Percentiles rank a stretch among this genome's conserved stretches.
Conservation (phyloP, 2,888 invertebrate genomes). For the Aplocera efformata region DNA sequence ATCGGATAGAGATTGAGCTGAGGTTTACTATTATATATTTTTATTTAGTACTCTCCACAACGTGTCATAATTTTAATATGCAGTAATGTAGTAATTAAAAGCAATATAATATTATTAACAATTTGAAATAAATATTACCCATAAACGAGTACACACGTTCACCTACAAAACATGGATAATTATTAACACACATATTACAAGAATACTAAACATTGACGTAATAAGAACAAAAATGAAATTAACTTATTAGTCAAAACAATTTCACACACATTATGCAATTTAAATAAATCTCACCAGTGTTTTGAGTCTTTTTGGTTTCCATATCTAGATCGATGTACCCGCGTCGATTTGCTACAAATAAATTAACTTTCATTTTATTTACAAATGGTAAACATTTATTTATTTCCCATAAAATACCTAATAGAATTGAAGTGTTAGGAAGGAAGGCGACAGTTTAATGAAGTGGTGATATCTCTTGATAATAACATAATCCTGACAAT, state of each 20-base stretch:
- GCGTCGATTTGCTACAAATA: constrained; percentile 41
- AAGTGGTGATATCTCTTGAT: no score
- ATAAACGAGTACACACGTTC: constrained; percentile 64
- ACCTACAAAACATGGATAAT: constrained; percentile 49
- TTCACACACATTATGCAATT: constrained; percentile 1
- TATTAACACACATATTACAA: constrained; percentile 8
- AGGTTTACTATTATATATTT: no score
- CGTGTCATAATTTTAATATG: no score
- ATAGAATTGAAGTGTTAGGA: background rate
- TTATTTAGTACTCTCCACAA: no score
- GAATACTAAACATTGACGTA: background rate
- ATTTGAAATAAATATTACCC: constrained; percentile 44
- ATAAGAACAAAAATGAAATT: constrained; percentile 3
- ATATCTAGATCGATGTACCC: constrained; percentile 45
- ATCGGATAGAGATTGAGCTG: no score
- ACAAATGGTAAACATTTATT: background rate
- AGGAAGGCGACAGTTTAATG: no score
- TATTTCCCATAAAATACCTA: background rate
- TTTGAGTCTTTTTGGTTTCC: constrained; percentile 35
- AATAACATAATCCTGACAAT: no score
- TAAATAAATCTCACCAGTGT: constrained; percentile 35
- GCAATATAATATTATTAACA: constrained; percentile 21
- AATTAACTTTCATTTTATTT: constrained; percentile 4
- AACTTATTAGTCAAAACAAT: constrained; percentile 2
- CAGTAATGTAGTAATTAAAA: no score